phyloP scores from a whole-genome alignment of 2,888 invertebrate genomes.

The Panorpa germanica region DNA sequence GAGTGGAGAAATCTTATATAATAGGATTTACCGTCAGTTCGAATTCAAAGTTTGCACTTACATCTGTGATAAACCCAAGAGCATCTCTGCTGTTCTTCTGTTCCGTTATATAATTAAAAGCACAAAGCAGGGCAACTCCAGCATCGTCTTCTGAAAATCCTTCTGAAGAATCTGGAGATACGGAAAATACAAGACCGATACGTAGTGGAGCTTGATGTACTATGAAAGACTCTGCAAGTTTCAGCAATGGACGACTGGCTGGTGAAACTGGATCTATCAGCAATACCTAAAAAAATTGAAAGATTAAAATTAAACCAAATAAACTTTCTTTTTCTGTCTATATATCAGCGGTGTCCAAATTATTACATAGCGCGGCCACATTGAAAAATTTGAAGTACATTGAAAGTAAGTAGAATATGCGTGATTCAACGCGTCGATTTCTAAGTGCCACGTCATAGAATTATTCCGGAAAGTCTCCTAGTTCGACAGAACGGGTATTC shows the following conservation, averaged over 20 bases:
- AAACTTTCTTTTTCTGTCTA: too few relatives aligned
- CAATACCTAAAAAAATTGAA: slow-evolving; percentile 38
- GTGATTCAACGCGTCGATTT: too few relatives aligned
- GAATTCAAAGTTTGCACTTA: slow-evolving; percentile 24
- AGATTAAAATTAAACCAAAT: slow-evolving; percentile 8
- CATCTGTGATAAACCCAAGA: slow-evolving; percentile 69
- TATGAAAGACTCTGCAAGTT: slow-evolving; percentile 78
- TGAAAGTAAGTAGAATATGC: too few relatives aligned
- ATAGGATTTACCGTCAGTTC: too few relatives aligned
- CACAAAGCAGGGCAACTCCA: slow-evolving; percentile 67
- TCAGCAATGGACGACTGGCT: slow-evolving; percentile 51
- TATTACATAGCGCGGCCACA: too few relatives aligned
- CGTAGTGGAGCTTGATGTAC: slow-evolving; percentile 80
- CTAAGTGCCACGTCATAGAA: too few relatives aligned
- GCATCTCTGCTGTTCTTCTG: slow-evolving; percentile 58
- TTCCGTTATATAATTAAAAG: slow-evolving; percentile 77
- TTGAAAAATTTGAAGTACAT: too few relatives aligned
- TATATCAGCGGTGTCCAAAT: too few relatives aligned
- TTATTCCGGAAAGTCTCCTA: too few relatives aligned
- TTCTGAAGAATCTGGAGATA: slow-evolving; percentile 32
- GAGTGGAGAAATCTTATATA: slow-evolving; percentile 6
- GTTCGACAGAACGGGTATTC: too few relatives aligned
- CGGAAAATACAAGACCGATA: slow-evolving; percentile 70
- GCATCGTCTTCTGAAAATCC: slow-evolving; percentile 44
- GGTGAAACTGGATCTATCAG: slow-evolving; percentile 67